These are phyloP conservation scores for Lottia gigantea DNA, from an alignment of 2,888 invertebrate genomes.

Conservation along the genomic window DNA sequence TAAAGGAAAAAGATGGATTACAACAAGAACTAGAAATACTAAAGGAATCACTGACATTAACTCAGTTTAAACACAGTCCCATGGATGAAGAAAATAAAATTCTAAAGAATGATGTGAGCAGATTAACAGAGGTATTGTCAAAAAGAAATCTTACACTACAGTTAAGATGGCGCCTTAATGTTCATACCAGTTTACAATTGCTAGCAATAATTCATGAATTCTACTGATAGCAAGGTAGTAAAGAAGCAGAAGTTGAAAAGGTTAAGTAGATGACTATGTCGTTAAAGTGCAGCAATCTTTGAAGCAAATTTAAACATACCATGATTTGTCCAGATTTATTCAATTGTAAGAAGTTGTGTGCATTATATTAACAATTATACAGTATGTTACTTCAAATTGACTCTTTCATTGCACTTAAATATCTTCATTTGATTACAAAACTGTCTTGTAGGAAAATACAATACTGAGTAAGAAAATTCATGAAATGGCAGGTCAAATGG, in stretches of 20 bases:
- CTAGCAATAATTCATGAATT: no score
- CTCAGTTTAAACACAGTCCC: conserved; percentile 46
- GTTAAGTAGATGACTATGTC: no score
- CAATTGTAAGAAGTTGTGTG: no score
- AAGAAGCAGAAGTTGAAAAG: no score
- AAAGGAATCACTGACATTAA: conserved; percentile 50
- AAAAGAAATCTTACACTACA: no score
- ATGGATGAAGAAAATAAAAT: conserved; percentile 49
- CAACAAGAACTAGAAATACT: conserved; percentile 47
- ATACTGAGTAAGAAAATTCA: conserved; percentile 46
- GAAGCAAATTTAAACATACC: no score
- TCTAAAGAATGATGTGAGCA: conserved; percentile 43
- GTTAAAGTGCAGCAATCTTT: no score
- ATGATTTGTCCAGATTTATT: neutral
- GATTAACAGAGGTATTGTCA: conserved; percentile 46
- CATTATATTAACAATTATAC: no score
- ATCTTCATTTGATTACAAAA: neutral
- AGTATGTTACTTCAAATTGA: neutral
- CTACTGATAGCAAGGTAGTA: no score
- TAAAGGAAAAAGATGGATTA: conserved; percentile 51
- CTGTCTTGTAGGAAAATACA: conserved; percentile 49
- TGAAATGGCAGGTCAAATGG: conserved; percentile 53
- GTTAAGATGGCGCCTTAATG: no score
- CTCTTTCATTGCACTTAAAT: neutral
- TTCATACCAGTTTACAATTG: no score